Conservation (phyloP, 2,888 invertebrate genomes). For the Nomada goodeniana region DNA sequence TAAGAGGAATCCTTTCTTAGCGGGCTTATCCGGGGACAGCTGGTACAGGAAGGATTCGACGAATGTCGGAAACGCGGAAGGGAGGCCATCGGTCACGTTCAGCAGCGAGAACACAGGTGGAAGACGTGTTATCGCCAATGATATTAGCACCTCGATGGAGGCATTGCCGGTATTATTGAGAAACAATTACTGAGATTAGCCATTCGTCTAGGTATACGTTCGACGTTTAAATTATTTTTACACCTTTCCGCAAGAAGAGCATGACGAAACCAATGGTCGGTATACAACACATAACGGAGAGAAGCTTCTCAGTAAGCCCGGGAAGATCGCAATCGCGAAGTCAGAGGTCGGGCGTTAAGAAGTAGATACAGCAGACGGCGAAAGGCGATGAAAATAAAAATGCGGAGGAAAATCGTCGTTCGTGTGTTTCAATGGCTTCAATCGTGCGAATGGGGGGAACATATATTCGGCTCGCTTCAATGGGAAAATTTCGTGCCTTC, state of each 20-base stretch:
- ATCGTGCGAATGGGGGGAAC: not conserved
- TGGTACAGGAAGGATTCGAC: not conserved
- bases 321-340: not conserved
- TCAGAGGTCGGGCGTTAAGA: not conserved
- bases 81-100: constrained; percentile 12
- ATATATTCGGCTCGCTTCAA: constrained; percentile 24
- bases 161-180: constrained; percentile 13
- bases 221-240: not conserved
- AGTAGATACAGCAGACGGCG: not conserved
- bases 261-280: not conserved
- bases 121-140: constrained; percentile 3
- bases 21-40: not conserved
- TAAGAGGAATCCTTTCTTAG: not conserved
- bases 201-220: too few relatives aligned
- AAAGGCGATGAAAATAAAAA: constrained; percentile 4
- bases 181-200: not conserved
- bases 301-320: not conserved
- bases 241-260: not conserved
- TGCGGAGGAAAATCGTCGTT: constrained; percentile 5
- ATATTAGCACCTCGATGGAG: constrained; percentile 59
- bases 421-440: constrained; percentile 36
- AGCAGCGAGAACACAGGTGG: constrained; percentile 41
- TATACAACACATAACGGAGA: not conserved
- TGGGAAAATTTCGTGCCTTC: constrained; percentile 51
- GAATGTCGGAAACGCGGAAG: not conserved